Percentiles rank a stretch among this genome's conserved stretches.
Conservation (phyloP, 1,140 invertebrate genomes). For the Drosophila triauraria region DNA sequence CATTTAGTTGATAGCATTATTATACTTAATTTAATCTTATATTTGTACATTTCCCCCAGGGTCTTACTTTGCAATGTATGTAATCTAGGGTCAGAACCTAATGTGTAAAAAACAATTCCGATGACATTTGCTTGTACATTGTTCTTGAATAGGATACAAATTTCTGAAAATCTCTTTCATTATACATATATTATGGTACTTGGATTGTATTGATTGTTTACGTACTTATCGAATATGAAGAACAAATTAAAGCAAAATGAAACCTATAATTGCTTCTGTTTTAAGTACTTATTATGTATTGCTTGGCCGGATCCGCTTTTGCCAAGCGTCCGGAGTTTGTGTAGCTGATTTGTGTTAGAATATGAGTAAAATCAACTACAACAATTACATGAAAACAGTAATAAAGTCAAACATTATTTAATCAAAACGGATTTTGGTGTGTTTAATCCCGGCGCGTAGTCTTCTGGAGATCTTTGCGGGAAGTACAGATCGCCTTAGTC, state of each 20-base stretch:
- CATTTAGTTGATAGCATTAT: conserved; percentile 60
- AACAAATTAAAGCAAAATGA: conserved; percentile 11
- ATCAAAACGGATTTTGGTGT: conserved; percentile 14
- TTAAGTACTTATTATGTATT: conserved; percentile 67
- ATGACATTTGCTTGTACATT: conserved; percentile 53
- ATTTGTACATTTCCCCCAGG: conserved; percentile 67
- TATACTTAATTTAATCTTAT: conserved; percentile 43
- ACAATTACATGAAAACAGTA: conserved; percentile 51
- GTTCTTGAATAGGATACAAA: conserved; percentile 51
- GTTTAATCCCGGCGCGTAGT: not conserved
- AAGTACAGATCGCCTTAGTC: no score
- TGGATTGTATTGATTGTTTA: conserved; percentile 65
- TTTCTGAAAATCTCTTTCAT: conserved; percentile 33
- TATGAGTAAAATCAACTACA: conserved; percentile 56
- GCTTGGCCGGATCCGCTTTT: conserved; percentile 56
- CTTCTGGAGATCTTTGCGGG: no score
- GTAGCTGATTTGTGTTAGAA: conserved; percentile 76
- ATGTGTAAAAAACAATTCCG: conserved; percentile 48
- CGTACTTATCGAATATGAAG: conserved; percentile 38
- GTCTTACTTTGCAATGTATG: conserved; percentile 49
- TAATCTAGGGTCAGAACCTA: conserved; percentile 32
- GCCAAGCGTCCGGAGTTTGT: conserved; percentile 48
- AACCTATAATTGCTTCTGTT: conserved; percentile 50
- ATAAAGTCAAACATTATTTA: conserved; percentile 76
- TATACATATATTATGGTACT: conserved; percentile 40